Conservation (phyloP, 2,113 vertebrate species). For the Mirounga angustirostris region DNA sequence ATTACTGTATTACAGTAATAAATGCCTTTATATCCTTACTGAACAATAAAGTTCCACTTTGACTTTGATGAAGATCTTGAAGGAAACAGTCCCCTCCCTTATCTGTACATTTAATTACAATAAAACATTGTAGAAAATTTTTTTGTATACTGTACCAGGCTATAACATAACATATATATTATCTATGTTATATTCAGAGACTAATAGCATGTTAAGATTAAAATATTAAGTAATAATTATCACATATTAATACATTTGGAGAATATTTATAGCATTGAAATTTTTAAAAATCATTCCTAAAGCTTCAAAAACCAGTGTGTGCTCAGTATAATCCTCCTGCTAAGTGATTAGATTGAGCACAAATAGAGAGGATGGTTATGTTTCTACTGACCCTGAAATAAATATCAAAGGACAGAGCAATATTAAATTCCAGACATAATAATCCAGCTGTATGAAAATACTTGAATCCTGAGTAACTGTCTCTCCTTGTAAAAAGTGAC, state of each 20-base stretch:
- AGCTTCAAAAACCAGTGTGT: neutral
- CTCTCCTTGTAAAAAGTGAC: conserved; percentile 76
- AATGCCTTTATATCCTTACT: neutral
- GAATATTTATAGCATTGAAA: neutral
- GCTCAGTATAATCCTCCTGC: neutral
- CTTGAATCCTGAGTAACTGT: conserved; percentile 56
- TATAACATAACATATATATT: neutral
- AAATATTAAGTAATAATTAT: conserved; percentile 41
- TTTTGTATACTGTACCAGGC: neutral
- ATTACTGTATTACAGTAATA: neutral
- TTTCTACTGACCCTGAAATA: conserved; percentile 86
- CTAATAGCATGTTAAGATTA: conserved; percentile 20
- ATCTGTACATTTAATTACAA: neutral
- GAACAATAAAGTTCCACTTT: neutral
- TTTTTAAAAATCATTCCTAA: neutral
- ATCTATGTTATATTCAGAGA: conserved; percentile 12
- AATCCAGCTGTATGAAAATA: conserved; percentile 82
- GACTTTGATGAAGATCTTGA: neutral
- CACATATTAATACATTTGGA: neutral
- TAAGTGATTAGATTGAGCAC: conserved; percentile 42
- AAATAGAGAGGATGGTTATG: conserved; percentile 47
- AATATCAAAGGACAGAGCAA: conserved; percentile 72
- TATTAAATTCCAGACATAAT: conserved; percentile 88
- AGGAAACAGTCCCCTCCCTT: neutral
- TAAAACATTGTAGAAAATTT: neutral